Conservation (phyloP, 2,888 invertebrate species). For the Odontocerum albicorne region DNA sequence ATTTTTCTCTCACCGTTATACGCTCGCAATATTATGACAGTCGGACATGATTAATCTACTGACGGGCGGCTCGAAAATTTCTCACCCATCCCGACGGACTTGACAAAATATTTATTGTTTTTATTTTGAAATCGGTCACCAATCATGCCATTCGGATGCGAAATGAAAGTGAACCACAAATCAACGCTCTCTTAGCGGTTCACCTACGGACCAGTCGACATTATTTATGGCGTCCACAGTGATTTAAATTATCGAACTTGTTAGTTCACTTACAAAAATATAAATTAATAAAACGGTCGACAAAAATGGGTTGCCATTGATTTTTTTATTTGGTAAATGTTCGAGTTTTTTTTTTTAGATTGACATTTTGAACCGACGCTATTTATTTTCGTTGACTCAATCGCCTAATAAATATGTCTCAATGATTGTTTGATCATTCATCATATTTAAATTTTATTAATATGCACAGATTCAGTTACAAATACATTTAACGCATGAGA, state of each 20-base stretch:
- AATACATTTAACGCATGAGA: no score
- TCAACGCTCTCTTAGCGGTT: slow-evolving; percentile 5
- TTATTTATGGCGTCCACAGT: slow-evolving; percentile 3
- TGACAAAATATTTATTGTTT: slow-evolving; percentile 30
- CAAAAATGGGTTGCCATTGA: no score
- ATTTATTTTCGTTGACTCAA: neutral
- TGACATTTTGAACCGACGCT: neutral
- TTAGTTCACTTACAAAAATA: neutral
- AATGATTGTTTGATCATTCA: no score
- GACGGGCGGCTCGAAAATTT: neutral
- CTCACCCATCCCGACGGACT: neutral
- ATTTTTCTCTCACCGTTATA: neutral
- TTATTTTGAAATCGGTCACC: slow-evolving; percentile 21
- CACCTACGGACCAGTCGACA: neutral
- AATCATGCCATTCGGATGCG: slow-evolving; percentile 12
- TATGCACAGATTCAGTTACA: no score
- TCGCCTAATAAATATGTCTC: neutral
- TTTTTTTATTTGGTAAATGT: no score
- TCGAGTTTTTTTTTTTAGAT: no score
- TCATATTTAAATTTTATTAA: no score
- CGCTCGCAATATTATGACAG: slow-evolving; percentile 3
- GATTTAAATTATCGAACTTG: slow-evolving; percentile 9
- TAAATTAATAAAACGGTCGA: no score
- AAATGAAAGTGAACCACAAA: slow-evolving; percentile 4
- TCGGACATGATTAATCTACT: slow-evolving; percentile 5